These are phyloP conservation scores for Urocolius indicus DNA, from an alignment of 2,113 vertebrate genomes.

Conservation along the genomic window DNA sequence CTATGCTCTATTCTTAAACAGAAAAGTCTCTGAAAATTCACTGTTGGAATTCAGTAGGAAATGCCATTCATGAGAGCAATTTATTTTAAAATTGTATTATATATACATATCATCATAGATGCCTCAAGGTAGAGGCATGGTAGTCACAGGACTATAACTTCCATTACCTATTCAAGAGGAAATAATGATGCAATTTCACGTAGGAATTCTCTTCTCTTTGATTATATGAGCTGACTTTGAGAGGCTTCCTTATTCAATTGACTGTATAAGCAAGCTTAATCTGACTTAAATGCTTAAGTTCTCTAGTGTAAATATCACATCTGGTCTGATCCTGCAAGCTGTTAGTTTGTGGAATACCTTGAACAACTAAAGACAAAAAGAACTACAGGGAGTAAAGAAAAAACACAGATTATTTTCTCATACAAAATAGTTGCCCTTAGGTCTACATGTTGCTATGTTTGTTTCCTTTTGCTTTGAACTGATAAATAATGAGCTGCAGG, in stretches of 20 bases:
- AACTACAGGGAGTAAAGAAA: neutral
- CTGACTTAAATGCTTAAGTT: neutral
- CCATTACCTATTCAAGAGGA: neutral
- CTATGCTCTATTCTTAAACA: neutral
- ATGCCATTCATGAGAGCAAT: neutral
- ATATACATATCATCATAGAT: neutral
- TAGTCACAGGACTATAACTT: neutral
- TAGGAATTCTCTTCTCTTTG: neutral
- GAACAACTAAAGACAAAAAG: neutral
- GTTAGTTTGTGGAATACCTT: neutral
- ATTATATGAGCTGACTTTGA: neutral
- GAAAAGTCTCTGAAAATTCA: neutral
- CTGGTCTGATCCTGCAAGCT: neutral
- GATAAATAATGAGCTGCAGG: neutral
- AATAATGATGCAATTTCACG: neutral
- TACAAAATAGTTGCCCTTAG: neutral
- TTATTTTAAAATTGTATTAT: neutral
- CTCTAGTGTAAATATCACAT: neutral
- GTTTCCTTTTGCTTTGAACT: neutral
- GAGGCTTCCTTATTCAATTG: neutral
- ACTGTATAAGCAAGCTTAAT: neutral
- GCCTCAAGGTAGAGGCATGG: neutral
- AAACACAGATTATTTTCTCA: neutral
- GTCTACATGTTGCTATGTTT: neutral
- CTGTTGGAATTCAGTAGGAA: neutral